phyloP scores from a whole-genome alignment of 2,888 invertebrate species.

The Drosophila tripunctata region DNA sequence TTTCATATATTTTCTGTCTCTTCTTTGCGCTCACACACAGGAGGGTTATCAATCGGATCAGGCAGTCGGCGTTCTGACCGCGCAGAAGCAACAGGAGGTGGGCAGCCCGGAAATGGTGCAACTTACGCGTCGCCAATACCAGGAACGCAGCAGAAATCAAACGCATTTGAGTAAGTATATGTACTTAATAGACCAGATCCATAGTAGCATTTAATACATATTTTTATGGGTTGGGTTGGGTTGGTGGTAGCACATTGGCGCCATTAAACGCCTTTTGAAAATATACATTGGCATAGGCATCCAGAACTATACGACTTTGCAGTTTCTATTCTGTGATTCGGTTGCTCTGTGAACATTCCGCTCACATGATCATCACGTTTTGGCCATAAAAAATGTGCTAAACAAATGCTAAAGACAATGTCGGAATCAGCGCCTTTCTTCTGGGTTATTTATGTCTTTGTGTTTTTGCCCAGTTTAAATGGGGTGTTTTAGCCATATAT shows the following conservation, averaged over 20 bases:
- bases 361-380: conserved; percentile 66
- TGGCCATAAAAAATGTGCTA: conserved; percentile 69
- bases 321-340: conserved; percentile 9
- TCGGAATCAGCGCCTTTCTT: conserved; percentile 25
- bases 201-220: background rate
- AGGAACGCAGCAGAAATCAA: conserved; percentile 36
- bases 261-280: conserved; percentile 41
- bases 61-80: conserved; percentile 70
- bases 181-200: no score
- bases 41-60: conserved; percentile 76
- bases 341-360: conserved; percentile 31
- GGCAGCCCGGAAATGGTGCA: conserved; percentile 75
- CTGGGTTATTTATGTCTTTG: conserved; percentile 37
- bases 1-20: no score
- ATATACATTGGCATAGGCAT: background rate
- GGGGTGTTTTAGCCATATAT: conserved; percentile 5
- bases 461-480: conserved; percentile 2
- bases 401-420: conserved; percentile 56
- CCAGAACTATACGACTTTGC: background rate
- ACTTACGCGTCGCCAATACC: conserved; percentile 12
- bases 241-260: no score
- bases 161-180: conserved; percentile 48
- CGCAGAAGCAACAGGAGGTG: conserved; percentile 74
- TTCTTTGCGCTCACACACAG: conserved; percentile 58
- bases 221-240: background rate